phyloP scores from a whole-genome alignment of 2,797 vertebrate genomes.

The Halcyon badia region DNA sequence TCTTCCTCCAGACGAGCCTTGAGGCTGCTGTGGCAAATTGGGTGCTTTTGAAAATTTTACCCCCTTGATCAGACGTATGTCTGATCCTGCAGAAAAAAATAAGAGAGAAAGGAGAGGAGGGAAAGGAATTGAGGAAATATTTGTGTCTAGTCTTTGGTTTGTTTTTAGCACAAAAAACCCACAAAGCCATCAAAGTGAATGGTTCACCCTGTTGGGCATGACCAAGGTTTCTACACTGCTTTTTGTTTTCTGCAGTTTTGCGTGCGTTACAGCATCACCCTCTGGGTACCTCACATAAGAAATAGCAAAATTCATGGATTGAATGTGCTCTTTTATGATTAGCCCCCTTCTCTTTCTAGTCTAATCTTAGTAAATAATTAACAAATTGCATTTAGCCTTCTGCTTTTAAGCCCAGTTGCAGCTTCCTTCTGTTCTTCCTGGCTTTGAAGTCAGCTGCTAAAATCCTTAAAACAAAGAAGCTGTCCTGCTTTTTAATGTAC shows the following conservation, averaged over 20 bases:
- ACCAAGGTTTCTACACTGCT: neutral
- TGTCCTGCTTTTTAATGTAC: neutral
- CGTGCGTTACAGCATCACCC: neutral
- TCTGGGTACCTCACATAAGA: neutral
- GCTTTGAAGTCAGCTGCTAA: conserved; percentile 2
- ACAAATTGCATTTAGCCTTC: neutral
- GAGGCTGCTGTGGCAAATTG: neutral
- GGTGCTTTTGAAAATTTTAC: neutral
- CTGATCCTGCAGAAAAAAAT: neutral
- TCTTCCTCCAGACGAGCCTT: neutral
- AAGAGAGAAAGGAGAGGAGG: neutral
- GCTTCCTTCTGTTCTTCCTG: neutral
- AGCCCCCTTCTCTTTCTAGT: neutral
- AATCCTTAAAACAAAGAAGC: neutral
- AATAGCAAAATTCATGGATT: neutral
- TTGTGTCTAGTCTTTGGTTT: neutral
- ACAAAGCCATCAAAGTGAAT: neutral
- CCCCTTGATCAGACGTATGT: neutral
- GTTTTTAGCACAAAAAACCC: neutral
- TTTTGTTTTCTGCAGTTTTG: neutral
- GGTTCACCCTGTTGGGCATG: neutral
- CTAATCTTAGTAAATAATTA: neutral
- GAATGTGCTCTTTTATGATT: neutral
- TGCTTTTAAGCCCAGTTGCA: neutral
- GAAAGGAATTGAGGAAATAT: neutral